Conservation (phyloP, 2,888 invertebrate species). For the Ophion ventricosus region DNA sequence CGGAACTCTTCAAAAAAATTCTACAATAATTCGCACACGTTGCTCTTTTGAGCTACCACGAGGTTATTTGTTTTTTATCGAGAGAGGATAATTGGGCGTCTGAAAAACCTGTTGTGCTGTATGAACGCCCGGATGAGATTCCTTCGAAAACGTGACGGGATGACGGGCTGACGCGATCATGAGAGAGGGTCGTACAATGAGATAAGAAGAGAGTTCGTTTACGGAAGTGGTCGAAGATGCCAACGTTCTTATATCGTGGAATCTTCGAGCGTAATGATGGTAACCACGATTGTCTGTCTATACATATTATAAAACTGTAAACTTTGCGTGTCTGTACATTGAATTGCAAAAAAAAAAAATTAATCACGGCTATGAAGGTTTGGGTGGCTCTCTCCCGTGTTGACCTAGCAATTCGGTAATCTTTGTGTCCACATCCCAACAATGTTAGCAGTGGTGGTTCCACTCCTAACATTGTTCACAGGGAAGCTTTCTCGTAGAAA, state of each 20-base stretch:
- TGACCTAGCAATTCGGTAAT: too few relatives aligned
- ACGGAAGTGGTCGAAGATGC: slow-evolving; percentile 47
- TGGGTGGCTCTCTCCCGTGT: too few relatives aligned
- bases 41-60: neutral
- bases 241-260: slow-evolving; percentile 37
- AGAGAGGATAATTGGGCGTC: neutral
- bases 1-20: neutral
- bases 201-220: slow-evolving; percentile 18
- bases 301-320: too few relatives aligned
- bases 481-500: too few relatives aligned
- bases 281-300: neutral
- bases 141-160: slow-evolving; percentile 17
- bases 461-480: too few relatives aligned
- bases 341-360: too few relatives aligned
- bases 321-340: too few relatives aligned
- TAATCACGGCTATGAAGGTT: too few relatives aligned
- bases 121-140: slow-evolving; percentile 1
- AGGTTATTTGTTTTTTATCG: neutral
- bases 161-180: neutral
- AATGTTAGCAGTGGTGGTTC: too few relatives aligned
- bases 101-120: neutral
- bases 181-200: neutral
- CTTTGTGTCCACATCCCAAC: too few relatives aligned
- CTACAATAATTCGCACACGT: neutral
- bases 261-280: slow-evolving; percentile 14